phyloP scores from a whole-genome alignment of 2,888 invertebrate species.

The Eupithecia exiguata region DNA sequence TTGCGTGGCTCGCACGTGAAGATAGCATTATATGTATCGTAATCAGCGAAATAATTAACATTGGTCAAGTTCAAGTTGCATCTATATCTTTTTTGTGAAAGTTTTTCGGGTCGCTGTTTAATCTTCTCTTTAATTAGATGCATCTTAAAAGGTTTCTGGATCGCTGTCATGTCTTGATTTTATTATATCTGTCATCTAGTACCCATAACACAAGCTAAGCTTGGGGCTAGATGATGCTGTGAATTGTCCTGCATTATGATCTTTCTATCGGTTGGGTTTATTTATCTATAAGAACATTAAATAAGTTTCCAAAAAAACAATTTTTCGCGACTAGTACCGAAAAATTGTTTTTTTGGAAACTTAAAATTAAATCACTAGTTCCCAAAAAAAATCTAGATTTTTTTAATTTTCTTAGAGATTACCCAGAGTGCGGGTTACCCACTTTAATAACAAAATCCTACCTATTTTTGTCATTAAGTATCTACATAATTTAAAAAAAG shows the following conservation, averaged over 20 bases:
- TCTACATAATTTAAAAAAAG: not conserved
- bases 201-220: not conserved
- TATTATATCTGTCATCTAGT: not conserved
- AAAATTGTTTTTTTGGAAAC: no score
- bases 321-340: no score
- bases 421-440: no score
- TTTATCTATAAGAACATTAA: no score
- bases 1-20: constrained; percentile 48
- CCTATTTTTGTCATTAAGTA: not conserved
- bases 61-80: constrained; percentile 11
- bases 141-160: not conserved
- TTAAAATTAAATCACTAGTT: no score
- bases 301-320: no score
- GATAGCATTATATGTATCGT: constrained; percentile 12
- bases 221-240: not conserved
- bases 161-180: no score
- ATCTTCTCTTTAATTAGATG: not conserved
- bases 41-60: constrained; percentile 8
- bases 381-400: no score
- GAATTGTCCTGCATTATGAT: not conserved
- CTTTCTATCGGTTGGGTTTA: no score
- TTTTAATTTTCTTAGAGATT: no score
- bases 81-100: not conserved
- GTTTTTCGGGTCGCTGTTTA: not conserved
- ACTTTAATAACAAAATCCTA: no score